Evolutionary conservation across 2,113 vertebrate genomes (phyloP).

Genomic region (Neogale vison): DNA sequence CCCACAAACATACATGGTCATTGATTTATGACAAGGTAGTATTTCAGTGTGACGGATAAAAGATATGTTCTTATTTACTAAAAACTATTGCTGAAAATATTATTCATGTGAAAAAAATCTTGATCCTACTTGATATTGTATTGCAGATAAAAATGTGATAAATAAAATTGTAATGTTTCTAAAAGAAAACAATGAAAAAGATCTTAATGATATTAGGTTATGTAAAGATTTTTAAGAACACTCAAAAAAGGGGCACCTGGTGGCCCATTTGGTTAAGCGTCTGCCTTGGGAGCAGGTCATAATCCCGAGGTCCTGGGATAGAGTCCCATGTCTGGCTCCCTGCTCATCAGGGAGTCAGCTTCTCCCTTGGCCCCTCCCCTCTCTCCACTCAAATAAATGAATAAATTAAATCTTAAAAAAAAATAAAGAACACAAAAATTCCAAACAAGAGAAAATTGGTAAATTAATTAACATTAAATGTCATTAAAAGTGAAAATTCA

Average conservation of each 20-base stretch:
- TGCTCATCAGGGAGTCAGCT: too few relatives aligned
- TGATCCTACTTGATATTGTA: neutral
- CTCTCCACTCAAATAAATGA: too few relatives aligned
- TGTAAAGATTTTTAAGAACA: neutral
- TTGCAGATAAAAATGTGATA: neutral
- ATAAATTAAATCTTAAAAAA: too few relatives aligned
- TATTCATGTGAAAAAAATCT: neutral
- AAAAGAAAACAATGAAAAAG: neutral
- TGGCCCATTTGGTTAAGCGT: too few relatives aligned
- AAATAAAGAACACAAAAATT: neutral
- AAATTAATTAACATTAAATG: neutral
- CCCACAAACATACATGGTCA: neutral
- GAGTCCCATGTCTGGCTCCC: too few relatives aligned
- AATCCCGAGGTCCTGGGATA: too few relatives aligned
- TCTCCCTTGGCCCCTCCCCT: too few relatives aligned
- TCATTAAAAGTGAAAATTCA: neutral
- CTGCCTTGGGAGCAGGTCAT: too few relatives aligned
- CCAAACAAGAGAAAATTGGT: neutral
- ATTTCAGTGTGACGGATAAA: neutral
- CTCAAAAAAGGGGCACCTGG: neutral
- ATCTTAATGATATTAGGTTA: neutral
- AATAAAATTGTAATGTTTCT: neutral
- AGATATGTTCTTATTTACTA: neutral
- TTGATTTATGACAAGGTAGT: neutral
- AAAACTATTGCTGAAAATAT: slow-evolving; percentile 24